Evolutionary conservation across 1,140 invertebrate species (phyloP), one percentile per base, ranked within the genome.

Genomic region (Trinorchestia longiramus): DNA sequence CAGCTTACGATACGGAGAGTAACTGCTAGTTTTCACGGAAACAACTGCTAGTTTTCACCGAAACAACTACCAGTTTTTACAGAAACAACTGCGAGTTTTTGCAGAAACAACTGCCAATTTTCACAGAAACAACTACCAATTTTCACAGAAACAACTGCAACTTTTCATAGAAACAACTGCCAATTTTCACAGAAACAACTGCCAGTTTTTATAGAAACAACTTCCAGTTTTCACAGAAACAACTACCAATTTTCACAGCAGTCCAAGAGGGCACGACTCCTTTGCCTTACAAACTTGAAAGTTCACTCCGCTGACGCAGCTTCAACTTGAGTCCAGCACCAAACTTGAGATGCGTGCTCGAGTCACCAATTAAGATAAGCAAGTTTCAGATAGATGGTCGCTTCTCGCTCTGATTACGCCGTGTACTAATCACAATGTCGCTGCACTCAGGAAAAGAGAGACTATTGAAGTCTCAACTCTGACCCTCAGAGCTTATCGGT

Each of bases 351-450:
- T 43, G 88, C n/a, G 88, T 43, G 41, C 43, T 36, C 28, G 4
- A 43, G 43, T 43, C 88, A 42, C n/a, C 88, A 15, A 41, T 90
- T 90, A 42, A 90, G 88, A 90, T 90, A 90, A 90, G 88, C 88
- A 90, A 90, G n/a, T 90, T 90, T 90, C n/a, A 43, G 88, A 90
- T 42, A 28, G 23, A 90, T 90, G 88, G 88, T 42, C 88, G 15
- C 88, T 90, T 41, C 41, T 42, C 88, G 88, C 36, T 28, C 88
- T 90, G 88, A 90, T 90, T 90, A 90, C 4, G 0, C 41, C 88
- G 43, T 36, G 88, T 43, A 41, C 23, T 90, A 90, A 90, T 90
- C 43, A 42, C 88, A 8, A 42, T 36, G 62, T n/a, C 87, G 87
- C 87, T 4, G 41, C 36, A 6, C 41, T 8, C 8, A 36, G 4